Evolutionary conservation across 2,113 vertebrate species (phyloP), one percentile per base, ranked within the genome.

Genomic region (Odontesthes bonariensis): DNA sequence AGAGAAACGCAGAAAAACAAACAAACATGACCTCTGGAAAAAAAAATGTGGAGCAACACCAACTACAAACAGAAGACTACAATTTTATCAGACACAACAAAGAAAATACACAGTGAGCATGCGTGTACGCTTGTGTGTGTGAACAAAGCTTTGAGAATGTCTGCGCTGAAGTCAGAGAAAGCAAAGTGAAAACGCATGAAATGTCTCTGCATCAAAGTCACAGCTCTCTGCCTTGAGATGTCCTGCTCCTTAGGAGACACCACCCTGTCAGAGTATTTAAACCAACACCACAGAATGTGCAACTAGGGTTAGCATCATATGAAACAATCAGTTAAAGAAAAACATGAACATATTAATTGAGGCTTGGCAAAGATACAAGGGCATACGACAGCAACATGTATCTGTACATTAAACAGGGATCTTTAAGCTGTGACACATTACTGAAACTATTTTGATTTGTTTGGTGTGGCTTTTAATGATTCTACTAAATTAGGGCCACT

Each of bases 171-270:
- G 53, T 53, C 23, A 38, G 67, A 77, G 56, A 68, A 14, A 65
- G 71, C 35, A 60, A 77, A 79, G 52, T 72, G 42, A 23, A 69
- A 83, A 64, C 23, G 47, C 62, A 57, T 20, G 60, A 11, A 32
- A 33, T 38, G 56, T 56, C 75, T 62, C 58, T 61, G 83, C 79
- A 73, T 51, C 54, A 46, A 61, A 83, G 78, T 81, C 67, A 74
- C 53, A 42, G 79, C 72, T 73, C 66, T 66, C 32, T 58, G 81
- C 66, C 65, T 82, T 88, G 13, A 80, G 73, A 87, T 70, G 84
- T 70, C 57, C 76, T 38, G 14, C 72, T 89, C 83, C 84, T 88
- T 88, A 89, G 76, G 51, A 82, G 79, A 87, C 86, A 77, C 70
- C 75, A 76, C 74, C 83, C 71, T 64, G 77, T 85, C 75, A 81